Conservation (phyloP, 2,113 vertebrate species). For the Lepus americanus region DNA sequence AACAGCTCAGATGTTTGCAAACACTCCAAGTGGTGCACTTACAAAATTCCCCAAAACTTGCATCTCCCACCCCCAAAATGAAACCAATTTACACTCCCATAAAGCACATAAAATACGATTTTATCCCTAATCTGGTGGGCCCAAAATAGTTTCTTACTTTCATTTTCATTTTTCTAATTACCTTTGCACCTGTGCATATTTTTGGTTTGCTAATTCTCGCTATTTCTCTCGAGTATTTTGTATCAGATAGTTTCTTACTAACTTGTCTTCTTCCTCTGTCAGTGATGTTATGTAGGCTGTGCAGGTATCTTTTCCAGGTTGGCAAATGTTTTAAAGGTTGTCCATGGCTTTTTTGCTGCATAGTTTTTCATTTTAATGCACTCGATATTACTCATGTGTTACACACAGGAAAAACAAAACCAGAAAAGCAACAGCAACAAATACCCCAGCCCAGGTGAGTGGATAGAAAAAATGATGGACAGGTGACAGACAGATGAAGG, state of each 20-base stretch:
- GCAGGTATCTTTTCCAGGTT: background rate
- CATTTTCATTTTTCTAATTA: background rate
- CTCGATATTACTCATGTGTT: too few species aligned
- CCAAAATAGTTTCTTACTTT: background rate
- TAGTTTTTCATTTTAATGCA: background rate
- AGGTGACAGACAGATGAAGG: too few species aligned
- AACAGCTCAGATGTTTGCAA: background rate
- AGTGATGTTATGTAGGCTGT: background rate
- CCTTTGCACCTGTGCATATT: background rate
- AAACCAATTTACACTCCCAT: too few species aligned
- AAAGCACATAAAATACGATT: background rate
- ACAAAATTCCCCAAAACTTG: background rate
- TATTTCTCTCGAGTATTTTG: background rate
- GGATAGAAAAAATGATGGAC: too few species aligned
- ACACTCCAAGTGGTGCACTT: background rate
- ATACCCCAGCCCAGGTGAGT: too few species aligned
- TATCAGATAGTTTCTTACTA: background rate
- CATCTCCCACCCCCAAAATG: background rate
- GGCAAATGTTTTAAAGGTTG: background rate
- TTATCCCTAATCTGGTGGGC: background rate
- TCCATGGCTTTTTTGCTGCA: background rate
- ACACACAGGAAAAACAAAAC: background rate
- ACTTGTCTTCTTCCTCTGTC: too few species aligned
- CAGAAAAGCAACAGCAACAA: background rate
- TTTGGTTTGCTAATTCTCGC: background rate